A percentile compares a stretch with the other conserved stretches of the same genome.
These are phyloP conservation scores for Lethocerus indicus DNA, from an alignment of 1,140 invertebrate genomes.

Conservation along the genomic window DNA sequence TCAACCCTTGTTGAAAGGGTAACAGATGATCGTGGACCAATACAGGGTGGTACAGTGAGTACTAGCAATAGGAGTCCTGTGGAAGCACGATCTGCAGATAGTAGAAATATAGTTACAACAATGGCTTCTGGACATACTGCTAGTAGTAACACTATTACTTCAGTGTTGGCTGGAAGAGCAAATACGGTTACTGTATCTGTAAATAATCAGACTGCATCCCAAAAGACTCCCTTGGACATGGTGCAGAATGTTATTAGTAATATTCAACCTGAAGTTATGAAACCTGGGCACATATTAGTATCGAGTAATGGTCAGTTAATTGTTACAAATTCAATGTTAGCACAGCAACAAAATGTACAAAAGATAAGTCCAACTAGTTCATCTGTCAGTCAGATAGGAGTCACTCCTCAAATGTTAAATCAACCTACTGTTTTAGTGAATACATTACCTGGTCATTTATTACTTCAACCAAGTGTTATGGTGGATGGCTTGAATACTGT, in stretches of 20 bases:
- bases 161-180: slow-evolving; percentile 51
- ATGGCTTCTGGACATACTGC: slow-evolving; percentile 57
- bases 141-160: slow-evolving; percentile 57
- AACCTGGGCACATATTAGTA: slow-evolving; percentile 50
- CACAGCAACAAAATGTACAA: slow-evolving; percentile 24
- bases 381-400: slow-evolving; percentile 37
- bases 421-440: slow-evolving; percentile 63
- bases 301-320: slow-evolving; percentile 56
- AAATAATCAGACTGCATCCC: slow-evolving; percentile 25
- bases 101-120: slow-evolving; percentile 38
- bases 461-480: slow-evolving; percentile 51
- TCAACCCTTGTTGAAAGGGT: slow-evolving; percentile 27
- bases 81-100: slow-evolving; percentile 6
- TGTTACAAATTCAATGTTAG: slow-evolving; percentile 27
- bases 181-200: slow-evolving; percentile 56
- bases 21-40: slow-evolving; percentile 37
- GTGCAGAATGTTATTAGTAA: slow-evolving; percentile 63
- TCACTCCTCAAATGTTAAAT: slow-evolving; percentile 42
- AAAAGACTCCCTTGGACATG: slow-evolving; percentile 63
- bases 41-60: slow-evolving; percentile 55
- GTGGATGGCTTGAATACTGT: slow-evolving; percentile 50
- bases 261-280: slow-evolving; percentile 27
- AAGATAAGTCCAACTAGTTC: slow-evolving; percentile 39
- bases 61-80: slow-evolving; percentile 41
- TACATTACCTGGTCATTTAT: slow-evolving; percentile 57